phyloP scores from a whole-genome alignment of 2,113 vertebrate species.

The Indri indri region DNA sequence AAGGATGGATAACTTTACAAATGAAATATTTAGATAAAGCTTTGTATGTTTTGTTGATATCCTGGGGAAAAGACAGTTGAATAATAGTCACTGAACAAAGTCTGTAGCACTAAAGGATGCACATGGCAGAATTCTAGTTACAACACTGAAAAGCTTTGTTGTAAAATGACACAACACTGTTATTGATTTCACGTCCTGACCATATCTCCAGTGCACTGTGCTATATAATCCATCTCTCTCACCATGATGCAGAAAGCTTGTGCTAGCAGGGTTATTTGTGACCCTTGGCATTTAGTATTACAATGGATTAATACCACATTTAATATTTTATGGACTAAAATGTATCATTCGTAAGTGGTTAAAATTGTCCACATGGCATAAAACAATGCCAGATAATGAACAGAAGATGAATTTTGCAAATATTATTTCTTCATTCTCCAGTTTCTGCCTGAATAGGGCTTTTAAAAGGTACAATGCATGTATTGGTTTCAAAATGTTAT shows the following conservation, averaged over 20 bases:
- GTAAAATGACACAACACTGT: background rate
- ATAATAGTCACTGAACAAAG: background rate
- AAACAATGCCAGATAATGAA: constrained; percentile 40
- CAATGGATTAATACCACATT: background rate
- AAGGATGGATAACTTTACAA: background rate
- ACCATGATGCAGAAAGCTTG: background rate
- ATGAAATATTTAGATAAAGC: background rate
- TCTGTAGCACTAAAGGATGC: background rate
- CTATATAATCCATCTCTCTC: background rate
- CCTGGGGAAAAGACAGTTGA: background rate
- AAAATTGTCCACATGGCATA: background rate
- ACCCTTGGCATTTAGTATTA: background rate
- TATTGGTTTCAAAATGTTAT: constrained; percentile 40
- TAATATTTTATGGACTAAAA: background rate
- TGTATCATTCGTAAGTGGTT: background rate
- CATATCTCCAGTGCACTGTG: background rate
- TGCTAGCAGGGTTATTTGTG: background rate
- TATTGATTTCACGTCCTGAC: background rate
- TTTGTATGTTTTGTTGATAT: constrained; percentile 1
- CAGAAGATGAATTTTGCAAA: constrained; percentile 20
- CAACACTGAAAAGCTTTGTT: background rate
- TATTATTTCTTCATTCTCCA: background rate
- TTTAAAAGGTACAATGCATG: background rate
- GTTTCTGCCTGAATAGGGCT: background rate
- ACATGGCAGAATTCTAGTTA: background rate